These are phyloP conservation scores for Nebria brevicollis DNA, from an alignment of 2,888 invertebrate species.

Conservation along the genomic window DNA sequence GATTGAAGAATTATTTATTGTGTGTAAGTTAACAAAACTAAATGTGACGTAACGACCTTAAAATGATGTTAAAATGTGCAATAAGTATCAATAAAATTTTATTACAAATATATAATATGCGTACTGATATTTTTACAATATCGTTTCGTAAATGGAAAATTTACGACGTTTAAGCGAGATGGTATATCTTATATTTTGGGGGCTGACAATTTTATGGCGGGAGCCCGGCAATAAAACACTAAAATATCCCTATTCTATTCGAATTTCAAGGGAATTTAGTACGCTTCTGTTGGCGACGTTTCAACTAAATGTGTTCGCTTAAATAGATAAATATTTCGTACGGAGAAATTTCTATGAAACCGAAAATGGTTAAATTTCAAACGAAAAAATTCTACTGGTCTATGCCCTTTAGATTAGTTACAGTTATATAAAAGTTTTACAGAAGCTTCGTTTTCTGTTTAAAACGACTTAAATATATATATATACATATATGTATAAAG, in stretches of 20 bases:
- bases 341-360: constrained; percentile 4
- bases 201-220: constrained; percentile 11
- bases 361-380: background rate
- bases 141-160: background rate
- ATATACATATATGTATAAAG: too few relatives aligned
- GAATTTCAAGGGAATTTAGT: constrained; percentile 15
- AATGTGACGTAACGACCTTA: background rate
- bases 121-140: background rate
- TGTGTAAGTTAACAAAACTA: too few relatives aligned
- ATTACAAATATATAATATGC: background rate
- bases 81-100: constrained; percentile 6
- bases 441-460: background rate
- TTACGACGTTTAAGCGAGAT: background rate
- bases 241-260: constrained; percentile 7
- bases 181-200: background rate
- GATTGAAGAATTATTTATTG: too few relatives aligned
- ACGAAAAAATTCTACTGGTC: background rate
- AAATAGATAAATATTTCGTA: background rate
- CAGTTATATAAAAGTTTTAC: background rate
- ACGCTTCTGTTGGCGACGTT: constrained; percentile 10
- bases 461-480: too few relatives aligned
- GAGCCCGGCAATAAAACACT: constrained; percentile 9
- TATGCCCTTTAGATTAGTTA: background rate
- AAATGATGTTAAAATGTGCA: background rate
- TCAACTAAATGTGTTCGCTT: background rate